Evolutionary conservation across 2,113 vertebrate species (phyloP).

Genomic region (Empidonax alnorum): DNA sequence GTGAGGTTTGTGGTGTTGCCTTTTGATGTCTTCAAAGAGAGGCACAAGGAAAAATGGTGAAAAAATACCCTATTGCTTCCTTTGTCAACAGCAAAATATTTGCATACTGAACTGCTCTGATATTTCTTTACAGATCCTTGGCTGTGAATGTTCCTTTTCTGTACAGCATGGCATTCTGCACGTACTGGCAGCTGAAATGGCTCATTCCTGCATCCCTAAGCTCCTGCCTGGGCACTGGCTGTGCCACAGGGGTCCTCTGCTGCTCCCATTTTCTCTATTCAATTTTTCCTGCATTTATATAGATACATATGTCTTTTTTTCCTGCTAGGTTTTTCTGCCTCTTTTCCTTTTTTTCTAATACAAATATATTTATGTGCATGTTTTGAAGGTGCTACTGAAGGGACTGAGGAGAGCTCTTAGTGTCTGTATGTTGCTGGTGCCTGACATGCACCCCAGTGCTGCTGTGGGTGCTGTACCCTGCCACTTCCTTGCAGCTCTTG

Average conservation of each 20-base stretch:
- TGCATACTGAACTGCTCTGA: neutral
- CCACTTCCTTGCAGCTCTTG: neutral
- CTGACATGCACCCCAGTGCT: rapidly evolving
- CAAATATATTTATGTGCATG: rapidly evolving
- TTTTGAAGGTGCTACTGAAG: neutral
- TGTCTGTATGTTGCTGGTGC: neutral
- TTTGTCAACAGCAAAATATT: slow-evolving; percentile 2
- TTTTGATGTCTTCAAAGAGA: neutral
- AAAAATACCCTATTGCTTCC: neutral
- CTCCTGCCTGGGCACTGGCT: neutral
- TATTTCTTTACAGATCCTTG: neutral
- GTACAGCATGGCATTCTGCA: neutral
- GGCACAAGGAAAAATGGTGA: neutral
- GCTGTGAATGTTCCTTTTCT: neutral
- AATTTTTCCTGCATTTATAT: neutral
- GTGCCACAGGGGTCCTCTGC: neutral
- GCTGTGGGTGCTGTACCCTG: neutral
- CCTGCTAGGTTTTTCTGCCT: neutral
- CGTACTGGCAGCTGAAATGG: neutral
- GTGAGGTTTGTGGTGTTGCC: neutral
- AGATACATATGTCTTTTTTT: neutral
- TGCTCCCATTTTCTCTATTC: neutral
- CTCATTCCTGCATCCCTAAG: neutral
- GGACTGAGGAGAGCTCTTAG: neutral
- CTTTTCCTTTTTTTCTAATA: neutral